Base-by-base conservation (phyloP, 2,888 invertebrate genomes). In the Polia nebulosa region DNA sequence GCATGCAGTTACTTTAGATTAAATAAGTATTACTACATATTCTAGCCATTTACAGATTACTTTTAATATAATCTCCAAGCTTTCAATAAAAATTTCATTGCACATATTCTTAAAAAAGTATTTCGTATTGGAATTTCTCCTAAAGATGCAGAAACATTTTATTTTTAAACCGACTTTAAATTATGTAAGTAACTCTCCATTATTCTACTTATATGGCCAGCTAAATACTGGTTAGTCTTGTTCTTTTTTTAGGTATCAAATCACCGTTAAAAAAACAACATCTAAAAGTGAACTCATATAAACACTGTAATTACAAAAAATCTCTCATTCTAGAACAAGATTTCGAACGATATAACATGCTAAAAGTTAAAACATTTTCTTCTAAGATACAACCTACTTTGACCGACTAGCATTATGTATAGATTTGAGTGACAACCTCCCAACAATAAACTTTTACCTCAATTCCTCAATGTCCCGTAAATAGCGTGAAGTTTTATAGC, bases 401-500 rank as follows among this genome's bases (percentile, higher is more conserved):
- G 13, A 32, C n/a, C n/a, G n/a, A n/a, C 36, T 29, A 1, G 20
- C 32, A n/a, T 34, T 17, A n/a, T n/a, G 36, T 34, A 53, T 13
- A 29, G 22, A 47, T 60, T n/a, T 59, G 41, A 72, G 32, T 72
- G 64, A 64, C 75, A 78, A 36, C 27, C 17, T 56, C 29, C n/a
- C 13, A 53, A 77, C 62, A 61, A 61, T 65, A 45, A 32, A 47
- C 25, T 78, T 65, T 62, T 78, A 73, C 78, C 41, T 65, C 49
- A 53, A 62, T 51, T 66, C 41, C 22, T 27, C 57, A 65, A 66
- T 51, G 51, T 45, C 72, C 39, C 45, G 44, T 59, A 59, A 61
- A 71, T 32, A 65, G 49, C 64, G 32, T 41, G 39, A 80, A 58
- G 51, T 71, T 78, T 71, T 68, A 80, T 59, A 39, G 62, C 78